Percentiles rank a stretch among this genome's conserved stretches.
Conservation (phyloP, 2,113 vertebrate genomes). For the Scalopus aquaticus region DNA sequence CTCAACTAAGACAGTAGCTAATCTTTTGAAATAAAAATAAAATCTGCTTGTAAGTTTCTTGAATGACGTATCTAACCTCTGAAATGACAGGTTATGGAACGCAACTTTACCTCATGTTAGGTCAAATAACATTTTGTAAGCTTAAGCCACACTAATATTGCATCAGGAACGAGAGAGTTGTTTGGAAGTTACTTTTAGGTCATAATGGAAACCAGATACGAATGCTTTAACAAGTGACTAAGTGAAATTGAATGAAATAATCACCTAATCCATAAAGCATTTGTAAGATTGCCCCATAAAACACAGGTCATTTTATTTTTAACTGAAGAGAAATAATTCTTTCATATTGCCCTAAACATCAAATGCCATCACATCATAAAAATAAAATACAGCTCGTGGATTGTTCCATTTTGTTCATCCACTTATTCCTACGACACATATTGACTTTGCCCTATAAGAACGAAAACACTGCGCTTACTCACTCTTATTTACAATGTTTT, state of each 20-base stretch:
- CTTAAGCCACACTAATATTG: constrained; percentile 49
- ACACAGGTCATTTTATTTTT: constrained; percentile 35
- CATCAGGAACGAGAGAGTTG: constrained; percentile 60
- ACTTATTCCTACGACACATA: constrained; percentile 60
- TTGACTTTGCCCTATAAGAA: constrained; percentile 36
- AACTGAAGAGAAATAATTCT: constrained; percentile 60
- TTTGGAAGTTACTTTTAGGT: constrained; percentile 63
- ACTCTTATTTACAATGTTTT: constrained; percentile 53
- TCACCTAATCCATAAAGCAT: constrained; percentile 65
- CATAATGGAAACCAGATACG: constrained; percentile 76
- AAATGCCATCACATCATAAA: constrained; percentile 70
- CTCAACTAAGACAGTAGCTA: constrained; percentile 9
- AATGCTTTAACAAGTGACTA: constrained; percentile 66
- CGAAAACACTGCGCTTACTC: constrained; percentile 41
- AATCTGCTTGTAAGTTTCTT: constrained; percentile 37
- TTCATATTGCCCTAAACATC: constrained; percentile 67
- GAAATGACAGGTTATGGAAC: constrained; percentile 44
- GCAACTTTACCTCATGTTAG: constrained; percentile 51
- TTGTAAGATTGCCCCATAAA: constrained; percentile 60
- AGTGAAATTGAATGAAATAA: constrained; percentile 70
- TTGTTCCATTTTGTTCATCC: constrained; percentile 49
- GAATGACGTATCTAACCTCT: constrained; percentile 2
- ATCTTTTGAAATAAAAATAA: constrained; percentile 40
- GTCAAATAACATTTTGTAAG: constrained; percentile 50
- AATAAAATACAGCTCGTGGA: constrained; percentile 45